Base-by-base conservation (phyloP, 2,888 invertebrate species). In the Patella ulyssiponensis region DNA sequence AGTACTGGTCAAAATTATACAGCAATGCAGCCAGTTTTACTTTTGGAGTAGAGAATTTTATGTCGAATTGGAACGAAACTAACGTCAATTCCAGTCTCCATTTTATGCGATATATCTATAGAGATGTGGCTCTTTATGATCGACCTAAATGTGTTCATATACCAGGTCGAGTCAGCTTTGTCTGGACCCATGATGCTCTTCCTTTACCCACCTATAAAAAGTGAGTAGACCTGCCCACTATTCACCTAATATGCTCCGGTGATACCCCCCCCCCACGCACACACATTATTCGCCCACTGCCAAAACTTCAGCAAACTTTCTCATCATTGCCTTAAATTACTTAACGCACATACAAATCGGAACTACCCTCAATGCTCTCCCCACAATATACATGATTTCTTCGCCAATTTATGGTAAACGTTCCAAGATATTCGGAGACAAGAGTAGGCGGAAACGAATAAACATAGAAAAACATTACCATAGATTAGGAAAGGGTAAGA, bases 91-190 rank as follows among this genome's bases (percentile, higher is more conserved):
- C 64, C 14, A 64, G 20, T 7, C 15, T 64, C 3, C 20, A 64
- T 12, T 64, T 23, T 23, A 64, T 64, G 64, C 20, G 23, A 64
- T 64, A 64, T 64, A 23, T 64, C 17, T 23, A 64, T 12, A 20
- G 64, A 64, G 23, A 23, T 3, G 64, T 23, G 23, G 20, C 64
- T 11, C 20, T 23, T 20, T 64, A 64, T 64, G 5, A 23, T 14
- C 20, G 64, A 64, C 64, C 64, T n/a, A 64, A 64, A 64, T 20
- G 20, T 9, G 64, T 64, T 9, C 64, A 64, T 64, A 64, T 64
- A 23, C 64, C 64, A 11, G 64, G 64, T 23, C 64, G 64, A 64
- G 64, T 64, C 23, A 23, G 64, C 2, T 23, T 64, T 20, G 64
- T 64, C 14, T 64, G 64, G 64, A 64, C 64, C 23, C 64, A 64